phyloP scores from a whole-genome alignment of 2,797 vertebrate species.

The Lycodopsis pacificus region DNA sequence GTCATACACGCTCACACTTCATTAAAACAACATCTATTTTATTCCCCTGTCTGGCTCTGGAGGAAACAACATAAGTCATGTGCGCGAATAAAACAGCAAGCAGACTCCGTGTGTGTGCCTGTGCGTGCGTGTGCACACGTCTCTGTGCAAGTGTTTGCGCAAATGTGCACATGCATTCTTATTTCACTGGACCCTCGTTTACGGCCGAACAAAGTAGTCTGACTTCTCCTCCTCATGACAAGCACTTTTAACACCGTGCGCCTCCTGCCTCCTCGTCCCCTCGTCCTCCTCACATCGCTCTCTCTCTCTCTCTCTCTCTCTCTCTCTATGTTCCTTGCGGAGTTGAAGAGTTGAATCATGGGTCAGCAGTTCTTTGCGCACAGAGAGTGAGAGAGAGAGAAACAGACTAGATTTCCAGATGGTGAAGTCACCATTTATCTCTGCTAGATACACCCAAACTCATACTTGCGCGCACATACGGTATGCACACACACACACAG shows the following conservation, averaged over 20 bases:
- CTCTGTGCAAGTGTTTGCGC: slow-evolving; percentile 4
- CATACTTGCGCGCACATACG: background rate
- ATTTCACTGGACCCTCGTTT: slow-evolving; percentile 38
- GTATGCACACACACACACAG: background rate
- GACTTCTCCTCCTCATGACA: slow-evolving; percentile 61
- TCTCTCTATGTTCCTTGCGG: slow-evolving; percentile 42
- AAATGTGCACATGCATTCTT: slow-evolving; percentile 13
- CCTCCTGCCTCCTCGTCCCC: slow-evolving; percentile 37
- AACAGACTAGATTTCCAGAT: slow-evolving; percentile 95
- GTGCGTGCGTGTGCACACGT: slow-evolving; percentile 1
- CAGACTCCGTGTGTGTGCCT: slow-evolving; percentile 5
- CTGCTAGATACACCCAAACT: slow-evolving; percentile 73
- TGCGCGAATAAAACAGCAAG: background rate
- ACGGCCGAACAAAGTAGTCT: slow-evolving; percentile 60
- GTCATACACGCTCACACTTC: slow-evolving; percentile 31
- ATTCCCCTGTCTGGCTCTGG: slow-evolving; percentile 29
- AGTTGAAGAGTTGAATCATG: slow-evolving; percentile 92
- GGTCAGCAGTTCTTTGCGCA: slow-evolving; percentile 91
- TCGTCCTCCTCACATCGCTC: slow-evolving; percentile 16
- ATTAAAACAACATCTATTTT: slow-evolving; percentile 37
- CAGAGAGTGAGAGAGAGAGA: slow-evolving; percentile 65
- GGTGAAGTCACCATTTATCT: slow-evolving; percentile 88
- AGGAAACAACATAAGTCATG: slow-evolving; percentile 38
- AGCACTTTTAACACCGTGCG: slow-evolving; percentile 55
- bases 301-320: slow-evolving; percentile 24